A percentile compares a stretch with the other conserved stretches of the same genome.
Evolutionary conservation across 1,140 invertebrate genomes (phyloP).

Genomic region (Cherax quadricarinatus): DNA sequence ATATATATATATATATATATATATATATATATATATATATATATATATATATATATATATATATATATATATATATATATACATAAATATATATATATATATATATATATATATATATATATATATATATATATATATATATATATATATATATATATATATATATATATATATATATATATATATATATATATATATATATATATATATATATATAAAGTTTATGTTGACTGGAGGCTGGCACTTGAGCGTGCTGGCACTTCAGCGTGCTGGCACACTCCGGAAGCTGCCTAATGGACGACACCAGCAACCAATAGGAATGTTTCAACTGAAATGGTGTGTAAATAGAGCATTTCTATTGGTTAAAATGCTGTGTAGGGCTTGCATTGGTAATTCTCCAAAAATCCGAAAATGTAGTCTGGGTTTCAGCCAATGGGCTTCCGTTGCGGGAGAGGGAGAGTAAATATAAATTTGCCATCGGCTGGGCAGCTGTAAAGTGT

Average conservation of each 20-base stretch:
- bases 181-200: constrained; percentile 6
- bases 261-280: background rate
- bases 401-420: constrained; percentile 42
- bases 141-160: constrained; percentile 42
- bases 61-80: background rate
- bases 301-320: constrained; percentile 55
- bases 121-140: constrained; percentile 22
- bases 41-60: background rate
- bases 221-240: background rate
- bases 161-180: constrained; percentile 9
- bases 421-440: constrained; percentile 35
- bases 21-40: background rate
- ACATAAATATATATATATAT: background rate
- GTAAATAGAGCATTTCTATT: constrained; percentile 53
- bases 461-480: constrained; percentile 46
- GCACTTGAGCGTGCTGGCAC: constrained; percentile 5
- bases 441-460: constrained; percentile 22
- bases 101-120: background rate
- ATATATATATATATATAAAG: background rate
- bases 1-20: background rate
- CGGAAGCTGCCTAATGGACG: constrained; percentile 63
- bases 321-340: constrained; percentile 56
- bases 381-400: constrained; percentile 23
- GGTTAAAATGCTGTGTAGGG: constrained; percentile 48
- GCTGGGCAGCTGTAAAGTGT: constrained; percentile 31